A percentile compares a stretch with the other conserved stretches of the same genome.
Conservation (phyloP, 2,797 vertebrate genomes). For the Myiotriccus ornatus region DNA sequence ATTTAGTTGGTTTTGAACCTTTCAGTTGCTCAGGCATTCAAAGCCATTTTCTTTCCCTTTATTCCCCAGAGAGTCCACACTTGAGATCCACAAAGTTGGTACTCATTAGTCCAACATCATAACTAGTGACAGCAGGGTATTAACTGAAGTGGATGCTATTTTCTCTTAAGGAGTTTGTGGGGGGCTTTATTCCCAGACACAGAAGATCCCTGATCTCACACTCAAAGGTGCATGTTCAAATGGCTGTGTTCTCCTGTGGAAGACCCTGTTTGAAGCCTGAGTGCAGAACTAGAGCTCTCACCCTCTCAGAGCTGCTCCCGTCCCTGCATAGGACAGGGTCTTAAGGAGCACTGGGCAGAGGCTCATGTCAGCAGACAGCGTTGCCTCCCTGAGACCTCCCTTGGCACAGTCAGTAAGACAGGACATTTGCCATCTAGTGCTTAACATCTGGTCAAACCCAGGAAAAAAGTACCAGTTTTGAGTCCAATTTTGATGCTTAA, state of each 20-base stretch:
- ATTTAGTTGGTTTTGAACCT: neutral
- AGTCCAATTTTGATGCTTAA: accelerated
- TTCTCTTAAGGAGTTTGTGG: neutral
- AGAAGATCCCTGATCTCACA: neutral
- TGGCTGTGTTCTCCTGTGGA: neutral
- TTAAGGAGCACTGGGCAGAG: neutral
- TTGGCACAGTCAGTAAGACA: neutral
- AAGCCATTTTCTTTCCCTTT: neutral
- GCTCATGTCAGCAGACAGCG: accelerated
- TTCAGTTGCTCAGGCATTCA: neutral
- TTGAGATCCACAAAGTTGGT: neutral
- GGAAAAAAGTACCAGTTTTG: neutral
- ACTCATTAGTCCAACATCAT: neutral
- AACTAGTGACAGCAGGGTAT: neutral
- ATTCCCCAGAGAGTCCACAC: neutral
- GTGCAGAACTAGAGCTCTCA: accelerated
- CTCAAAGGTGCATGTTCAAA: accelerated
- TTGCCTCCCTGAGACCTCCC: neutral
- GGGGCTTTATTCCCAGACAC: neutral
- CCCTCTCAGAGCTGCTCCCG: neutral
- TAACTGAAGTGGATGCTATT: neutral
- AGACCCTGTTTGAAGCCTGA: neutral
- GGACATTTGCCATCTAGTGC: neutral
- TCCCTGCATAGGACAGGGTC: no score
- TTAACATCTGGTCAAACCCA: neutral